Evolutionary conservation across 2,888 invertebrate species (phyloP), one percentile per base, ranked within the genome.

Genomic region (Netelia fuscicornis): DNA sequence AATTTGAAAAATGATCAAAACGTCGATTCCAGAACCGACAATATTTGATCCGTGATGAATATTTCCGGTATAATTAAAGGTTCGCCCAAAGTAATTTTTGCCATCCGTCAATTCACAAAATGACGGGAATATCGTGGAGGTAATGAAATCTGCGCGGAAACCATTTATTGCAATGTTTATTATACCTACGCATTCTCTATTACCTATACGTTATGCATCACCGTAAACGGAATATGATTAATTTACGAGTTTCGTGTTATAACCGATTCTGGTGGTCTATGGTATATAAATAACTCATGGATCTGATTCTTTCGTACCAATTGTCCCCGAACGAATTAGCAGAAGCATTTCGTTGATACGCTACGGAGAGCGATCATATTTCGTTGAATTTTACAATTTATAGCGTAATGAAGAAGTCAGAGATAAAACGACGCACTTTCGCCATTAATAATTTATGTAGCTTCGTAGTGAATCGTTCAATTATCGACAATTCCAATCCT

Each of bases 211-310:
- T 83, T 58, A 64, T 56, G 64, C 3, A 2, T 74, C 79, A 74
- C 75, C 65, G 48, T 71, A 75, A 83, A 83, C 17, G 42, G 62
- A n/a, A 79, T 70, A 80, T 80, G 62, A 80, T 75, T 70, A 75
- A 83, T 80, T 83, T 75, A 83, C 62, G 56, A 56, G 62, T 37
- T 48, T 30, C 37, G 37, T 23, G 37, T 70, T 79, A 70, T 62
- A 75, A 60, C 48, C 23, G 42, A 44, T 30, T 20, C 44, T 11
- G n/a, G 75, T 56, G 54, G 17, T 52, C 25, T 64, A 44, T 11
- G 17, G 44, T 54, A 42, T 75, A 42, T 60, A 23, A 9, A 60
- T 68, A 17, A n/a, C 67, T 20, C 48, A 25, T 25, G 58, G 23
- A 48, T 58, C 42, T 58, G 42, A 52, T 58, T 58, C 42, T 76